Conservation (phyloP, 2,113 vertebrate genomes). For the Clarias gariepinus region DNA sequence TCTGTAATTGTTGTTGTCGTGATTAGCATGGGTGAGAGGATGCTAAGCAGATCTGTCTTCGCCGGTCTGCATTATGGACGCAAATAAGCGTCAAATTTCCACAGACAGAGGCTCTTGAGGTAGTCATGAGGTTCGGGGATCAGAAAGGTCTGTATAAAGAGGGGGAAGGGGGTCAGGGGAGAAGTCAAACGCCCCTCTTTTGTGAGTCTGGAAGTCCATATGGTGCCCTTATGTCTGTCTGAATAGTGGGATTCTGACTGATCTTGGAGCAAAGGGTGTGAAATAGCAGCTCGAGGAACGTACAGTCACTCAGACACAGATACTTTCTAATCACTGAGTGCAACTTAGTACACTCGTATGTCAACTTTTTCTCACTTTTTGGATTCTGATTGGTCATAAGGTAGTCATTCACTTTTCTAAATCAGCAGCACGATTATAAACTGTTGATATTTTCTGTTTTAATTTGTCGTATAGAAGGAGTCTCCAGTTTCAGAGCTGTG, state of each 20-base stretch:
- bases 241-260: constrained; percentile 32
- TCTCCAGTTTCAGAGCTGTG: background rate
- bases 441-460: background rate
- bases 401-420: background rate
- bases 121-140: constrained; percentile 53
- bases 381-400: background rate
- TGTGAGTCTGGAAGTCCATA: constrained; percentile 54
- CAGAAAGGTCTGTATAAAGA: constrained; percentile 52
- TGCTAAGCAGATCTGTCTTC: constrained; percentile 52
- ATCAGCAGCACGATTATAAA: background rate
- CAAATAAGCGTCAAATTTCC: constrained; percentile 54
- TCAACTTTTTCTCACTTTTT: background rate
- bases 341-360: background rate
- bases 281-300: constrained; percentile 43
- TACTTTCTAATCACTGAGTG: background rate
- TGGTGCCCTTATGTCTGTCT: constrained; percentile 54
- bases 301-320: background rate
- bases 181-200: constrained; percentile 41
- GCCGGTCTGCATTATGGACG: constrained; percentile 25
- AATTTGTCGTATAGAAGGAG: background rate
- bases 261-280: constrained; percentile 12
- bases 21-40: constrained; percentile 56
- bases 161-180: constrained; percentile 11
- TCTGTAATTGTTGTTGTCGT: constrained; percentile 46
- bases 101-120: constrained; percentile 41